A percentile compares a stretch with the other conserved stretches of the same genome.
Evolutionary conservation across 2,113 vertebrate species (phyloP).

Genomic region (chimpanzee (Pan troglodytes)): NHGRI_mPanTro3-v2.1_pri NC_072403.2:31794001-31794500

Average conservation of each 20-base stretch:
- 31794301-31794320: neutral
- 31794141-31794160: neutral
- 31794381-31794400: neutral
- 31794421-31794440: neutral
- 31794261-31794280: neutral
- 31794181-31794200: neutral
- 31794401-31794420: neutral
- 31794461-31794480: neutral
- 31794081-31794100: neutral
- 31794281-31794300: neutral
- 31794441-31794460: neutral
- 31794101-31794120: neutral
- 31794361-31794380: neutral
- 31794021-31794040: neutral
- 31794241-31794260: neutral
- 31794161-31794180: neutral
- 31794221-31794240: neutral
- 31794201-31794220: neutral
- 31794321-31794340: neutral
- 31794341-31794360: neutral
- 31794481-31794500: neutral
- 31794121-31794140: neutral
- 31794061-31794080: neutral
- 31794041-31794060: neutral
- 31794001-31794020: neutral